Conservation (phyloP, 2,797 vertebrate genomes). For the Gobionotothen gibberifrons region DNA sequence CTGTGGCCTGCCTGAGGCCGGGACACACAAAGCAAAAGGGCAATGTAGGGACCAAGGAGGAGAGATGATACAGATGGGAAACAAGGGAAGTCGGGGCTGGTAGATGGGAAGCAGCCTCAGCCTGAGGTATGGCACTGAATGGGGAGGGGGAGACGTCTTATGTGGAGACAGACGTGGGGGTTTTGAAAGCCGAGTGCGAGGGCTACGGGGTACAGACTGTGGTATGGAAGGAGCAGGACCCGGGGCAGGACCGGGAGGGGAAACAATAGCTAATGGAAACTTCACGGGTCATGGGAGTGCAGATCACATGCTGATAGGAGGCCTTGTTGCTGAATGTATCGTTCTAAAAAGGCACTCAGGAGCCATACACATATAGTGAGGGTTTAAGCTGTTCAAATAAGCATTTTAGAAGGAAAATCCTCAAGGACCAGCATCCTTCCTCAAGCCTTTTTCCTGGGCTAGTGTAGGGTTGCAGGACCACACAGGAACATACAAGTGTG, state of each 20-base stretch:
- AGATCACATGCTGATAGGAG: constrained; percentile 69
- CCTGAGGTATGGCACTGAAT: constrained; percentile 13
- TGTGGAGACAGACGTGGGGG: constrained; percentile 37
- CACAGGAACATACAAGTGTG: constrained; percentile 58
- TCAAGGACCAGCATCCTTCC: constrained; percentile 55
- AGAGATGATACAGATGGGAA: constrained; percentile 51
- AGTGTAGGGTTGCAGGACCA: constrained; percentile 61
- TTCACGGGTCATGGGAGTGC: constrained; percentile 64
- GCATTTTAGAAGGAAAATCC: constrained; percentile 59
- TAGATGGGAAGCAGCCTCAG: constrained; percentile 25
- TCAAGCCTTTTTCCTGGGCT: constrained; percentile 13
- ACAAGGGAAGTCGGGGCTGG: neutral
- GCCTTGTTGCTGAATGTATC: constrained; percentile 48
- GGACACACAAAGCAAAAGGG: constrained; percentile 45
- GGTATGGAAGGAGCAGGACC: constrained; percentile 62
- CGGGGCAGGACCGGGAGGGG: constrained; percentile 51
- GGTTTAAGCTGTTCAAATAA: constrained; percentile 59
- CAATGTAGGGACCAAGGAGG: constrained; percentile 9
- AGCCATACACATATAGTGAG: constrained; percentile 17
- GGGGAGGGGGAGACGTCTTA: constrained; percentile 24
- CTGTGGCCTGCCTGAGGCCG: constrained; percentile 12
- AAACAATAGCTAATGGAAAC: constrained; percentile 82
- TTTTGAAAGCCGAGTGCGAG: constrained; percentile 33
- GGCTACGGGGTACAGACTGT: constrained; percentile 39
- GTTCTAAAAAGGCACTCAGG: constrained; percentile 54